These are phyloP conservation scores for Axea sp. DNA, from an alignment of 2,888 invertebrate genomes.

Conservation along the genomic window DNA sequence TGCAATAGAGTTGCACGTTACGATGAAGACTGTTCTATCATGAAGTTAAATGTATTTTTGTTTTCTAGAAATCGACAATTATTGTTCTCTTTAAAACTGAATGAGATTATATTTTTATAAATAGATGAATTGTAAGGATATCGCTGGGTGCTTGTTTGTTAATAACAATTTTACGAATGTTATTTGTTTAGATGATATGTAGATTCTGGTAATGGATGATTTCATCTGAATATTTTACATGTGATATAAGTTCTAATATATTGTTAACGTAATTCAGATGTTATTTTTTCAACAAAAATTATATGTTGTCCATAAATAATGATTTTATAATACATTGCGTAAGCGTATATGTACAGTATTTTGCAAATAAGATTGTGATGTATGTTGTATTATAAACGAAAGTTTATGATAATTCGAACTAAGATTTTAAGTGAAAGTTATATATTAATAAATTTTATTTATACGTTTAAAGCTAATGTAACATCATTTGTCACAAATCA, in stretches of 20 bases:
- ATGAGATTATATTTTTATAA: slow-evolving; percentile 35
- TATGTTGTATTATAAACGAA: too few relatives aligned
- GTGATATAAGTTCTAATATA: too few relatives aligned
- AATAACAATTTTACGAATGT: too few relatives aligned
- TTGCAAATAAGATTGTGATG: slow-evolving; percentile 24
- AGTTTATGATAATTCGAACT: too few relatives aligned
- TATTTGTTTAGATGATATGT: too few relatives aligned
- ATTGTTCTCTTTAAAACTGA: slow-evolving; percentile 1
- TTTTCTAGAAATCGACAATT: slow-evolving; percentile 10
- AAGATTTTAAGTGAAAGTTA: slow-evolving; percentile 1
- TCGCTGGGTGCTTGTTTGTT: slow-evolving; percentile 33
- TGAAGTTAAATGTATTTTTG: slow-evolving; percentile 39
- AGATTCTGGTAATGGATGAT: slow-evolving; percentile 26
- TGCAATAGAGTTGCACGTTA: slow-evolving; percentile 40
- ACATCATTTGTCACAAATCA: slow-evolving; percentile 2
- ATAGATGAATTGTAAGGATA: slow-evolving; percentile 13
- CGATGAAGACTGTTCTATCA: slow-evolving; percentile 50
- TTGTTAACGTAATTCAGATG: too few relatives aligned
- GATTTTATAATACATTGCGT: neutral
- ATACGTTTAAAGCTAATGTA: neutral
- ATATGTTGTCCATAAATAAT: too few relatives aligned
- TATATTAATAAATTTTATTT: slow-evolving; percentile 10
- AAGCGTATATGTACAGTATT: slow-evolving; percentile 37
- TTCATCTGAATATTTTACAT: slow-evolving; percentile 2
- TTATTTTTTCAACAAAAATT: too few relatives aligned